A percentile compares a stretch with the other conserved stretches of the same genome.
Conservation (phyloP, 1,140 invertebrate genomes). For the Heliconius nattereri region DNA sequence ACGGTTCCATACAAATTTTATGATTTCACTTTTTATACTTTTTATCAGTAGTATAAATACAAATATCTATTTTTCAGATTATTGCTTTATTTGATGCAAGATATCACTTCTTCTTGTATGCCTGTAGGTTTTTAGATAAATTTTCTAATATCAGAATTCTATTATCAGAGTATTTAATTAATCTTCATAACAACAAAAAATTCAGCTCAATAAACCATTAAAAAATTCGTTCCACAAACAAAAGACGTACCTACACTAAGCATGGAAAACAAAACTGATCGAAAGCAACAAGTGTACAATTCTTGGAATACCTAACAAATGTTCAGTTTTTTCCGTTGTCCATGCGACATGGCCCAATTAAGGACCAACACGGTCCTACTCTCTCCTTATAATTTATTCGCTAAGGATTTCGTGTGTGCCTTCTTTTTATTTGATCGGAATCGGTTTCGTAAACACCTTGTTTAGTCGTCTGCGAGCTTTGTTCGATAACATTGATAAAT, state of each 20-base stretch:
- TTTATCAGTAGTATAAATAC: no score
- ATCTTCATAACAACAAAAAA: no score
- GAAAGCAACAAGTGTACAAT: conserved; percentile 74
- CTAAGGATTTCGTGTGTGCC: conserved; percentile 62
- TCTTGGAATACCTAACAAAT: conserved; percentile 79
- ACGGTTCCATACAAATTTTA: no score
- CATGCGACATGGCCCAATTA: conserved; percentile 74
- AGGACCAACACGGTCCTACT: conserved; percentile 62
- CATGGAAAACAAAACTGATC: conserved; percentile 52
- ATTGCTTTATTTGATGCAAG: no score
- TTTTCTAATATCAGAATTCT: no score
- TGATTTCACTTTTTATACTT: no score
- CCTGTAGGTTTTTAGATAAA: no score
- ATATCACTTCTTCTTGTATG: no score
- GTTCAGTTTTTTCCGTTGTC: conserved; percentile 73
- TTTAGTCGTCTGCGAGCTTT: conserved; percentile 62
- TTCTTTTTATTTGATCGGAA: conserved; percentile 68
- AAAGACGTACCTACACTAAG: neutral
- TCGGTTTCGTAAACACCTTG: conserved; percentile 78
- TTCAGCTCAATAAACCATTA: no score
- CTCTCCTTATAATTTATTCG: conserved; percentile 77
- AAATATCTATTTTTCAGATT: no score
- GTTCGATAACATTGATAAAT: conserved; percentile 60
- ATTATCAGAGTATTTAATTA: no score
- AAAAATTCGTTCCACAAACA: neutral